Conservation (phyloP, 2,113 vertebrate genomes). For the Sturnus vulgaris region DNA sequence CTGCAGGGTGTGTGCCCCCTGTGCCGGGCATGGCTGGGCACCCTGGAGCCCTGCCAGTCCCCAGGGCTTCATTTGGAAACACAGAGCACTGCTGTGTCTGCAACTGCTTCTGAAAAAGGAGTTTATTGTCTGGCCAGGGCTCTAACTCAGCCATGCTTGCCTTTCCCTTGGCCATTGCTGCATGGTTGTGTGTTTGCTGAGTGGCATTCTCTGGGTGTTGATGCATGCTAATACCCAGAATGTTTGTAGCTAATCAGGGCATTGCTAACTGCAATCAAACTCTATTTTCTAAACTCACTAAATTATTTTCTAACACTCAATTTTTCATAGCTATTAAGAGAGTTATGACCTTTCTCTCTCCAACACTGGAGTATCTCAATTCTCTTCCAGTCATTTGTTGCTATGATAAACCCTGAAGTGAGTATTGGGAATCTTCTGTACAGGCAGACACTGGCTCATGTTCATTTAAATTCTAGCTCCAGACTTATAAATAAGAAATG, state of each 20-base stretch:
- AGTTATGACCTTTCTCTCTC: neutral
- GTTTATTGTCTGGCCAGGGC: neutral
- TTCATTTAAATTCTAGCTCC: slow-evolving; percentile 6
- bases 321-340: neutral
- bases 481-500: neutral
- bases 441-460: neutral
- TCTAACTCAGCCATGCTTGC: neutral
- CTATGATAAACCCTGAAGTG: neutral
- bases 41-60: rapidly evolving
- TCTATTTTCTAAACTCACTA: neutral
- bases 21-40: neutral
- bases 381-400: neutral
- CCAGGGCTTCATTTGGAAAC: neutral
- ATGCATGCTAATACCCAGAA: neutral
- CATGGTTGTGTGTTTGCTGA: neutral
- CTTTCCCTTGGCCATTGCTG: neutral
- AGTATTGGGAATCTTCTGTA: neutral
- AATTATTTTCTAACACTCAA: neutral
- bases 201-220: neutral
- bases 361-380: neutral
- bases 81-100: no score
- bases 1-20: no score
- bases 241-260: neutral
- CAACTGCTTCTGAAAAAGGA: neutral
- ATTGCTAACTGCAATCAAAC: neutral